These are phyloP conservation scores for Seriola aureovittata DNA, from an alignment of 2,113 vertebrate genomes.

Conservation along the genomic window DNA sequence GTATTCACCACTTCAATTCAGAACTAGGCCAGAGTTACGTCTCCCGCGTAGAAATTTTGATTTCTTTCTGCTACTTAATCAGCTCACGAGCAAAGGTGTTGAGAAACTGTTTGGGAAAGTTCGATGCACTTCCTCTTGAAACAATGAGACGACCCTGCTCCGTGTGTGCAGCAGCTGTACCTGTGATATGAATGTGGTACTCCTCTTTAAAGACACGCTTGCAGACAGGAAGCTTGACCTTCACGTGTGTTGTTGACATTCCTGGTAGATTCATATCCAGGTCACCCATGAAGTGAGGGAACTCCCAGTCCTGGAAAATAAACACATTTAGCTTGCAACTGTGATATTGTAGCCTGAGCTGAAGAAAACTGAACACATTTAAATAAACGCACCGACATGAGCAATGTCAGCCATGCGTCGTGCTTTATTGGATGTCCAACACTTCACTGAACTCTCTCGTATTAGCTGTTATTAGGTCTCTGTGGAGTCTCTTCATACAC, in stretches of 20 bases:
- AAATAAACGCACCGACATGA: slow-evolving; percentile 7
- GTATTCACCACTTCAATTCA: slow-evolving; percentile 19
- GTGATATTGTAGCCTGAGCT: not conserved
- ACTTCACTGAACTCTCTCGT: slow-evolving; percentile 46
- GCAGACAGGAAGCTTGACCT: slow-evolving; percentile 94
- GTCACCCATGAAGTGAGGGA: slow-evolving; percentile 98
- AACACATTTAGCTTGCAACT: not conserved
- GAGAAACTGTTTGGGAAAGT: not conserved
- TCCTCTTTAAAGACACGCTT: slow-evolving; percentile 95
- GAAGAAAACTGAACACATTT: slow-evolving; percentile 30
- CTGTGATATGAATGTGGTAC: slow-evolving; percentile 98
- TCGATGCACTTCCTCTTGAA: not conserved
- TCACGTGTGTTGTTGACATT: slow-evolving; percentile 93
- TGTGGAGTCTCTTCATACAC: slow-evolving; percentile 39
- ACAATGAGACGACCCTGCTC: not conserved
- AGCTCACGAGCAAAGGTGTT: slow-evolving; percentile 9
- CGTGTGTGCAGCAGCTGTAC: slow-evolving; percentile 75
- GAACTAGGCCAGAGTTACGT: slow-evolving; percentile 58
- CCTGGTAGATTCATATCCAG: slow-evolving; percentile 97
- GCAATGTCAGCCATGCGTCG: slow-evolving; percentile 34
- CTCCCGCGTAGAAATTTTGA: slow-evolving; percentile 10
- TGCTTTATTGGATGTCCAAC: slow-evolving; percentile 39
- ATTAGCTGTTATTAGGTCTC: slow-evolving; percentile 64
- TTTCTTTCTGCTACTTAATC: slow-evolving; percentile 37
- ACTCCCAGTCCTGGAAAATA: slow-evolving; percentile 94